Conservation (phyloP, 2,888 invertebrate genomes). For the Drosophila yooni region DNA sequence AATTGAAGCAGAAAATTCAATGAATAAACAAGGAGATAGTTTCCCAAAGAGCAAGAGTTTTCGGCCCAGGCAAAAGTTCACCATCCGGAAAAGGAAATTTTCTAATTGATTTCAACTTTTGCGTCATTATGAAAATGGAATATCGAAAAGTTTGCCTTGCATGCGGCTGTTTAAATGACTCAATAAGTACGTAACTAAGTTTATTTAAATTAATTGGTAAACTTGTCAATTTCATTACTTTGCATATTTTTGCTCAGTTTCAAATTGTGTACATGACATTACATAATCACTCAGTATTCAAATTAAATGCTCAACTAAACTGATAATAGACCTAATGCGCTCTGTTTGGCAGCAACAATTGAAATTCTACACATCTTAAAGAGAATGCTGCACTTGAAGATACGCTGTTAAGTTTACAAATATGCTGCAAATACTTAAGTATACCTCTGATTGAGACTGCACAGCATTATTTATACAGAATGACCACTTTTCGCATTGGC, state of each 20-base stretch:
- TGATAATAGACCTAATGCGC: not conserved
- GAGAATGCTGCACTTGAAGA: not conserved
- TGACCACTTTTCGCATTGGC: not conserved
- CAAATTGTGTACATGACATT: not conserved
- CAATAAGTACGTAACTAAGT: slow-evolving; percentile 2
- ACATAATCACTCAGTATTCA: not conserved
- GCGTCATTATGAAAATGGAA: slow-evolving; percentile 33
- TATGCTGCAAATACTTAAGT: not conserved
- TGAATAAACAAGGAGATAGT: slow-evolving; percentile 74
- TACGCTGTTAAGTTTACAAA: not conserved
- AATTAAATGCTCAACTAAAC: not conserved
- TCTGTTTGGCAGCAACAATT: not conserved
- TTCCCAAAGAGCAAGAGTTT: slow-evolving; percentile 37
- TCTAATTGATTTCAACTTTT: slow-evolving; percentile 63
- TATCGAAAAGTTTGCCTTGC: slow-evolving; percentile 28
- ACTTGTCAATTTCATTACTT: not conserved
- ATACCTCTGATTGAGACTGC: not conserved
- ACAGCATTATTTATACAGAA: not conserved
- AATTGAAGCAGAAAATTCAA: slow-evolving; percentile 74
- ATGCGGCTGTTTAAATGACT: slow-evolving; percentile 5
- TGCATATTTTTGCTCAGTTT: not conserved
- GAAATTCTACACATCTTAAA: not conserved
- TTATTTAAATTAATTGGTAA: not conserved
- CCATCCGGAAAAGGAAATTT: slow-evolving; percentile 45
- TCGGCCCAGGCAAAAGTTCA: slow-evolving; percentile 34